Evolutionary conservation across 1,140 invertebrate genomes (phyloP).

Genomic region (Contarinia nasturtii): DNA sequence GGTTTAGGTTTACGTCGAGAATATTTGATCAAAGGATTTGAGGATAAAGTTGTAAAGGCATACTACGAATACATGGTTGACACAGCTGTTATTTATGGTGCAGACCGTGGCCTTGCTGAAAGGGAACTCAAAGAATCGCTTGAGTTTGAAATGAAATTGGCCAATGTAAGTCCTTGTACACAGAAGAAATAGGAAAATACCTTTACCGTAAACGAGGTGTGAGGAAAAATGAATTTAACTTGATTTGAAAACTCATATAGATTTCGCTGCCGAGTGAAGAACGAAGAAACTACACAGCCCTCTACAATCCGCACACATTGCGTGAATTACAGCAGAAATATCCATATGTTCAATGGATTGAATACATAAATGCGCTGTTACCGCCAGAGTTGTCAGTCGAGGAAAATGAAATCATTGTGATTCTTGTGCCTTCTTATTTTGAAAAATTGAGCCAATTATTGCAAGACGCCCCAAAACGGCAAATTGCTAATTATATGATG

Average conservation of each 20-base stretch:
- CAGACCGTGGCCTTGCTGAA: slow-evolving; percentile 44
- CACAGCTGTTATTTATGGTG: slow-evolving; percentile 72
- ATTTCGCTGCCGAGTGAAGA: slow-evolving; percentile 45
- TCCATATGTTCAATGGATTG: slow-evolving; percentile 68
- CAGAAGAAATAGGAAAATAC: neutral
- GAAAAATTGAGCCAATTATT: slow-evolving; percentile 49
- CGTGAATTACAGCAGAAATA: slow-evolving; percentile 51
- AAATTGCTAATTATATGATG: slow-evolving; percentile 50
- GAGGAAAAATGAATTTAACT: neutral
- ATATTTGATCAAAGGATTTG: slow-evolving; percentile 68
- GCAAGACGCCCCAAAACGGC: slow-evolving; percentile 42
- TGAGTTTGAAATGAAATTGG: slow-evolving; percentile 82
- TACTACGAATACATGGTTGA: slow-evolving; percentile 75
- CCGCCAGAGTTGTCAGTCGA: slow-evolving; percentile 40
- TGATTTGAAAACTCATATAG: neutral
- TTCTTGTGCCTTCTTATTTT: slow-evolving; percentile 74
- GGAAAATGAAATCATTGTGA: slow-evolving; percentile 51
- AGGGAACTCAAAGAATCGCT: slow-evolving; percentile 64
- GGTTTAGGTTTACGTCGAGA: slow-evolving; percentile 72
- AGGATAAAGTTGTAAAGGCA: slow-evolving; percentile 55
- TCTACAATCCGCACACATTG: slow-evolving; percentile 72
- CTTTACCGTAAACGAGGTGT: neutral
- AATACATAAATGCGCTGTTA: slow-evolving; percentile 64
- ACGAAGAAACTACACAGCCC: slow-evolving; percentile 69
- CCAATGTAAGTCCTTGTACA: slow-evolving; percentile 49